Conservation (phyloP, 2,113 vertebrate genomes). For the Colistium nudipinnis region DNA sequence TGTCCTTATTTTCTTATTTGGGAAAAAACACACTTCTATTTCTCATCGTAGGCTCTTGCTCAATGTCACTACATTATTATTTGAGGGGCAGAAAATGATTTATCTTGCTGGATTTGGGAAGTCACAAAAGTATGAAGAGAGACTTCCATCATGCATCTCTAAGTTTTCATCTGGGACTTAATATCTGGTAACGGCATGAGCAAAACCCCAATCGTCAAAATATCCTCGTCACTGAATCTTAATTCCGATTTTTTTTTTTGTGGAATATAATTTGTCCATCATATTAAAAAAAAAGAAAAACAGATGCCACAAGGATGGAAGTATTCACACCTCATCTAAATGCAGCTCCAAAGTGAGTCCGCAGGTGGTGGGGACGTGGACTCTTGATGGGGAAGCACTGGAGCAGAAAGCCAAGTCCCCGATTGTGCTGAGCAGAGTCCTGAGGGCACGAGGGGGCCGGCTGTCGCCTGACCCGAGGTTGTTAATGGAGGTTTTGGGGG, state of each 20-base stretch:
- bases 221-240: too few relatives aligned
- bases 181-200: too few relatives aligned
- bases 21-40: too few relatives aligned
- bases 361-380: conserved; percentile 30
- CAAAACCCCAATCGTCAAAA: too few relatives aligned
- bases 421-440: conserved; percentile 35
- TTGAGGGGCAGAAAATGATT: not conserved
- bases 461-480: conserved; percentile 50
- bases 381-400: conserved; percentile 13
- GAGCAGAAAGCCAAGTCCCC: conserved; percentile 41
- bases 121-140: not conserved
- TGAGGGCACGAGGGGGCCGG: conserved; percentile 32
- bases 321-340: conserved; percentile 50
- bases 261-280: too few relatives aligned
- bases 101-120: not conserved
- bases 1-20: too few relatives aligned
- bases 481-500: conserved; percentile 49
- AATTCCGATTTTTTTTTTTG: too few relatives aligned
- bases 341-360: conserved; percentile 11
- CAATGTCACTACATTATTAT: too few relatives aligned
- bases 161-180: too few relatives aligned
- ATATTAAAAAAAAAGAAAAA: not conserved
- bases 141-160: too few relatives aligned
- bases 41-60: too few relatives aligned
- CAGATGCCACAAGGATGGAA: too few relatives aligned